phyloP scores from a whole-genome alignment of 2,797 vertebrate genomes.

The Falco columbarius region DNA sequence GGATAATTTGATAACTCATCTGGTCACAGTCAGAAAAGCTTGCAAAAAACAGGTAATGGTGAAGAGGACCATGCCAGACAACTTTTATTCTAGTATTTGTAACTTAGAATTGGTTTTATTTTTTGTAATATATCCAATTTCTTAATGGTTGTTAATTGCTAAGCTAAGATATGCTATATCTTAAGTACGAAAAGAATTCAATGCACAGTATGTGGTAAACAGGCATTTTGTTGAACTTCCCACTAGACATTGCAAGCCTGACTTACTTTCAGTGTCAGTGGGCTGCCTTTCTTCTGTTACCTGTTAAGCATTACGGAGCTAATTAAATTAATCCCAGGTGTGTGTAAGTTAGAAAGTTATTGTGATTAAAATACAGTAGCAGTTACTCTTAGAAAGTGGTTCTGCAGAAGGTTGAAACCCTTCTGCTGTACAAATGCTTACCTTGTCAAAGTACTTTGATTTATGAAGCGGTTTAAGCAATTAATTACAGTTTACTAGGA shows the following conservation, averaged over 20 bases:
- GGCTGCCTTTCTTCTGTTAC: not conserved
- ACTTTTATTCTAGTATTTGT: not conserved
- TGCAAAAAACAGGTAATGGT: not conserved
- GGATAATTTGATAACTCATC: not conserved
- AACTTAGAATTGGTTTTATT: not conserved
- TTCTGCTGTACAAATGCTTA: not conserved
- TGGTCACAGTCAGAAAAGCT: not conserved
- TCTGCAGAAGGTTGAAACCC: not conserved
- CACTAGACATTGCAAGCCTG: not conserved
- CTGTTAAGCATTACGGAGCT: not conserved
- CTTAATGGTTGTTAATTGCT: not conserved
- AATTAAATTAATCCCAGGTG: not conserved
- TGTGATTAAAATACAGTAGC: not conserved
- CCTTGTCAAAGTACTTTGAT: not conserved
- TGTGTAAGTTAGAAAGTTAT: not conserved
- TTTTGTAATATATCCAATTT: not conserved
- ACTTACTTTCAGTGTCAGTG: not conserved
- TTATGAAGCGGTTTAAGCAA: not conserved
- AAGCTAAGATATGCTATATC: not conserved
- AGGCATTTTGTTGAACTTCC: not conserved
- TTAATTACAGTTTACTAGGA: not conserved
- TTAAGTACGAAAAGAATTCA: not conserved
- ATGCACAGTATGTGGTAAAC: not conserved
- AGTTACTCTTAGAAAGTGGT: not conserved
- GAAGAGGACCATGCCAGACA: not conserved